Base-by-base conservation (phyloP, 2,888 invertebrate species). In the Achlya flavicornis region DNA sequence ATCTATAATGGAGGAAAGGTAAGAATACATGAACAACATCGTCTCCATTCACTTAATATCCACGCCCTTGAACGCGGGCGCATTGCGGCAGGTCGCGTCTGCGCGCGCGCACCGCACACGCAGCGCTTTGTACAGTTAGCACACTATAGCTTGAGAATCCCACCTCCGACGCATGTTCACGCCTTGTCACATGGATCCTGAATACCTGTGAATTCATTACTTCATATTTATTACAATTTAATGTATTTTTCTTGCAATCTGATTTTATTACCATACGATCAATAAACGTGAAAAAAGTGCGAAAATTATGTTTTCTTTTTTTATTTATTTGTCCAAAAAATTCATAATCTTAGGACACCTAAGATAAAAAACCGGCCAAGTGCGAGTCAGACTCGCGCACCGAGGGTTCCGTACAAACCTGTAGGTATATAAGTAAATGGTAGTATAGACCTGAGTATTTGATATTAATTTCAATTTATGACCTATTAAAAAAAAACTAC, bases 21-120 rank as follows among this genome's bases (percentile, higher is more conserved):
- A 26, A 26, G 26, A 26, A 26, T 19, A 53, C 12, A 4, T 12
- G 14, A 19, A 7, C 16, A 63, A 53, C 33, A 62, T 7, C 80
- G 64, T 61, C 84, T 90, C 86, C 67, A 80, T 38, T n/a, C 33
- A 10, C 33, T 62, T 63, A 16, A 10, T 77, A 72, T 70, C 58
- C 78, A 64, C 81, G 91, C 86, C 91, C 91, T 91, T 91, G 92
- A 85, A 84, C 81, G 84, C 85, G 85, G 77, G 78, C 84, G 83
- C 86, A 83, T 91, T 92, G 92, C 77, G 90, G 92, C 90, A 91
- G 91, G 91, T 92, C 92, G 88, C 80, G 85, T 69, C 72, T 75
- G 78, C 70, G 70, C 68, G 61, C 19, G 10, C 53, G 53, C 19
- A 19, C 16, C 41, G 16, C n/a, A 7, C 48, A 63, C 62, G 57